Evolutionary conservation across 2,888 invertebrate species (phyloP).

Genomic region (Apodemia hepburni): DNA sequence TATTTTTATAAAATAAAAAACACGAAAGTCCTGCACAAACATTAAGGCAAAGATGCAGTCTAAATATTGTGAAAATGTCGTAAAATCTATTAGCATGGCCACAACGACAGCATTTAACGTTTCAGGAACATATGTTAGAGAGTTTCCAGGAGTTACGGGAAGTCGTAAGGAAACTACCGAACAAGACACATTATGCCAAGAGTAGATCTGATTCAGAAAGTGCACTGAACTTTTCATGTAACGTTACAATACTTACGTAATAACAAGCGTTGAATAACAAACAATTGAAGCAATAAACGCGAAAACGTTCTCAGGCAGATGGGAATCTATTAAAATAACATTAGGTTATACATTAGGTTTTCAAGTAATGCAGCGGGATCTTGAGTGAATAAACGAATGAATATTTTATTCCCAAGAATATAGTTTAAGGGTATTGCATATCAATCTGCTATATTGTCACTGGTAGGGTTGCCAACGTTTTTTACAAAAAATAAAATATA

Average conservation of each 20-base stretch:
- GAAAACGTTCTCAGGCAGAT: constrained; percentile 55
- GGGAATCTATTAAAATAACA: constrained; percentile 57
- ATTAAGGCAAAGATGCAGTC: neutral
- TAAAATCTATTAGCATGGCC: neutral
- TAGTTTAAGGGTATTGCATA: neutral
- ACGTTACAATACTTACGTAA: constrained; percentile 32
- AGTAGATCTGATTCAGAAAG: constrained; percentile 18
- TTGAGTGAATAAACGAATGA: neutral
- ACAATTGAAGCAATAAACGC: constrained; percentile 71
- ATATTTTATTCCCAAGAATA: neutral
- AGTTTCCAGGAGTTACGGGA: neutral
- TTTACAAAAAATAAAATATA: no score
- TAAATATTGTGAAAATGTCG: neutral
- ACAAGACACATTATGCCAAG: neutral
- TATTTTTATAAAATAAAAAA: no score
- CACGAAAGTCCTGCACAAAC: no score
- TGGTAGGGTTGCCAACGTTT: no score
- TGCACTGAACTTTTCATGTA: constrained; percentile 27
- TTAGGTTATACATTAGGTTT: constrained; percentile 40
- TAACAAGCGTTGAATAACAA: constrained; percentile 55
- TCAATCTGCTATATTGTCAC: no score
- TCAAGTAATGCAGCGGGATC: neutral
- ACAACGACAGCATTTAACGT: neutral
- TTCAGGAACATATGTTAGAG: neutral
- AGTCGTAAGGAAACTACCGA: neutral